A percentile compares a stretch with the other conserved stretches of the same genome.
phyloP scores from a whole-genome alignment of 2,113 vertebrate genomes.

The Odontophorus gujanensis region DNA sequence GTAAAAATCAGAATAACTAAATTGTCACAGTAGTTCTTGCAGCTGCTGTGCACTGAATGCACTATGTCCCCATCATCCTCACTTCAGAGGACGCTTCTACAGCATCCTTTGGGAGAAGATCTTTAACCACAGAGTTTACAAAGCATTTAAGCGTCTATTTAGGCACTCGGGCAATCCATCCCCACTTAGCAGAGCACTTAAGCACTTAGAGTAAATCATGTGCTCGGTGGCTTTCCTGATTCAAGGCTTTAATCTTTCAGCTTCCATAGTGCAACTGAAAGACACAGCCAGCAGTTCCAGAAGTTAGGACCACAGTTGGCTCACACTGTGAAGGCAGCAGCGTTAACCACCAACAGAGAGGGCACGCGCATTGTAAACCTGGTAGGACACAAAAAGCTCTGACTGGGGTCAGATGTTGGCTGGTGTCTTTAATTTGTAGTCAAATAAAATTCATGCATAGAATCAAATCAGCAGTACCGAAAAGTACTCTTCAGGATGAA shows the following conservation, averaged over 20 bases:
- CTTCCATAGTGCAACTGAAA: neutral
- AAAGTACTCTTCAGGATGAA: neutral
- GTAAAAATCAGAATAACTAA: neutral
- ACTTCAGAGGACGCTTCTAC: neutral
- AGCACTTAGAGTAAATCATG: constrained; percentile 45
- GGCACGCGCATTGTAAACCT: neutral
- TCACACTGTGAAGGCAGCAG: neutral
- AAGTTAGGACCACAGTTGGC: neutral
- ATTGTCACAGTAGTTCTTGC: neutral
- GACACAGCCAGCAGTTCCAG: neutral
- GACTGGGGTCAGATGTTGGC: neutral
- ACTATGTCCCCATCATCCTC: neutral
- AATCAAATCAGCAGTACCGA: neutral
- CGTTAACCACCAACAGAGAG: neutral
- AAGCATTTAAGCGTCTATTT: constrained; percentile 42
- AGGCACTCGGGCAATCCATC: constrained; percentile 1
- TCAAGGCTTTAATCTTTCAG: neutral
- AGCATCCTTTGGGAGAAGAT: constrained; percentile 31
- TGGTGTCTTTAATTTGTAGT: neutral
- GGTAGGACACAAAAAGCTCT: neutral
- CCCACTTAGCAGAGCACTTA: constrained; percentile 39
- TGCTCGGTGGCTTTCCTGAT: neutral
- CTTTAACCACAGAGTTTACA: constrained; percentile 14
- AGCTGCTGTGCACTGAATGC: neutral
- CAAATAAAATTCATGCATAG: neutral